Conservation (phyloP, 92 coral and sea anemone genomes). For the Zoanthus gigantus region DNA sequence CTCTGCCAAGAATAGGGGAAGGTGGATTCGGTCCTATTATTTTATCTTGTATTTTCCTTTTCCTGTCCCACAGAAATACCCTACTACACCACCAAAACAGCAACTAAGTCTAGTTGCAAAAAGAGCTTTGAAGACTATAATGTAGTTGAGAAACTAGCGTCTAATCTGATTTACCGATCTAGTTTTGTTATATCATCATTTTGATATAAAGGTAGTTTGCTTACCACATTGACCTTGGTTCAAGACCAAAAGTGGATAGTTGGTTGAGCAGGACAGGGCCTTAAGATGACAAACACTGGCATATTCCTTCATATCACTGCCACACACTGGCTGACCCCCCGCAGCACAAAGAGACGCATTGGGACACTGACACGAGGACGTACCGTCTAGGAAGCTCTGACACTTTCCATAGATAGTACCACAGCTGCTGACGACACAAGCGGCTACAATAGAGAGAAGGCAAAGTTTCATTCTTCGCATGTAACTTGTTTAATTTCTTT, state of each 20-base stretch:
- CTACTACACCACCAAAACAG: no score
- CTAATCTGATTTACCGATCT: no score
- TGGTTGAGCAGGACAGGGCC: conserved; percentile 68
- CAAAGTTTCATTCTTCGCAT: not conserved
- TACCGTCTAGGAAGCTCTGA: conserved; percentile 64
- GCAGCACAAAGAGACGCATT: conserved; percentile 64
- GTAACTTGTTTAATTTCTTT: not conserved
- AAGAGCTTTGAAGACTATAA: no score
- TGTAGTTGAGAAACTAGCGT: no score
- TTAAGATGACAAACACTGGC: conserved; percentile 84
- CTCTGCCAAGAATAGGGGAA: no score
- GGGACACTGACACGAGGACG: conserved; percentile 87
- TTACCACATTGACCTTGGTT: conserved; percentile 88
- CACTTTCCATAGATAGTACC: conserved; percentile 78
- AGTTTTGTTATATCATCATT: no score
- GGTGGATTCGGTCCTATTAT: no score
- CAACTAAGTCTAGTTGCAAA: no score
- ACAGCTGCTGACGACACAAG: conserved; percentile 75
- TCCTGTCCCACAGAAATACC: no score
- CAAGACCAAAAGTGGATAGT: conserved; percentile 62
- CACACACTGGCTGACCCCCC: conserved; percentile 74
- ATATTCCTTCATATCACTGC: conserved; percentile 74
- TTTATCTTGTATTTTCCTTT: no score
- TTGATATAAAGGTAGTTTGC: not conserved
- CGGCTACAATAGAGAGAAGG: conserved; percentile 44